phyloP scores from a whole-genome alignment of 2,113 vertebrate species.

The Onychostruthus taczanowskii region DNA sequence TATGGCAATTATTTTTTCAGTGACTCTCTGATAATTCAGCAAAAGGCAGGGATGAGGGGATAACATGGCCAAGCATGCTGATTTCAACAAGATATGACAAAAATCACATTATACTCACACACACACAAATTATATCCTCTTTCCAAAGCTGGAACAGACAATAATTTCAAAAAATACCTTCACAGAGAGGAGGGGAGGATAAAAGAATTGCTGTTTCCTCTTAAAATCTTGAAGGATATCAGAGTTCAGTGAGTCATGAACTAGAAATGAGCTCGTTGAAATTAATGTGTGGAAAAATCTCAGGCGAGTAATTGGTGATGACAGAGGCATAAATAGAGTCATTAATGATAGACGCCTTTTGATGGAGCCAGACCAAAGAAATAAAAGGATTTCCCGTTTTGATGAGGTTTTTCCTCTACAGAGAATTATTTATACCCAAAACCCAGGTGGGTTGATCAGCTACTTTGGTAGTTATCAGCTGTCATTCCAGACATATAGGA shows the following conservation, averaged over 20 bases:
- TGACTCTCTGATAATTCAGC: not conserved
- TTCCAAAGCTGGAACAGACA: not conserved
- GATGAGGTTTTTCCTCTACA: not conserved
- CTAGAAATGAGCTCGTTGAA: not conserved
- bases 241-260: slow-evolving; percentile 11
- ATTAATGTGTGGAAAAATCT: not conserved
- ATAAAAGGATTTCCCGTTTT: not conserved
- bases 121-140: not conserved
- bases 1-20: not conserved
- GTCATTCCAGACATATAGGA: not conserved
- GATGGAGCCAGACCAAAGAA: not conserved
- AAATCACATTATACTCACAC: not conserved
- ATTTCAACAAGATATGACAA: not conserved
- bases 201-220: slow-evolving; percentile 14
- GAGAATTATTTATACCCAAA: not conserved
- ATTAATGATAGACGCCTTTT: slow-evolving; percentile 26
- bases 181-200: not conserved
- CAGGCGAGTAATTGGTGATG: not conserved
- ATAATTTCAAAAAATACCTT: not conserved
- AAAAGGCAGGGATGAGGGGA: not conserved
- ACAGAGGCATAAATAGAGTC: slow-evolving; percentile 6
- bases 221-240: slow-evolving; percentile 25
- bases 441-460: not conserved
- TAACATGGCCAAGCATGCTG: not conserved
- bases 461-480: not conserved